These are phyloP conservation scores for Prostheceraeus crozeri DNA, from an alignment of 2,888 invertebrate genomes.

Conservation along the genomic window DNA sequence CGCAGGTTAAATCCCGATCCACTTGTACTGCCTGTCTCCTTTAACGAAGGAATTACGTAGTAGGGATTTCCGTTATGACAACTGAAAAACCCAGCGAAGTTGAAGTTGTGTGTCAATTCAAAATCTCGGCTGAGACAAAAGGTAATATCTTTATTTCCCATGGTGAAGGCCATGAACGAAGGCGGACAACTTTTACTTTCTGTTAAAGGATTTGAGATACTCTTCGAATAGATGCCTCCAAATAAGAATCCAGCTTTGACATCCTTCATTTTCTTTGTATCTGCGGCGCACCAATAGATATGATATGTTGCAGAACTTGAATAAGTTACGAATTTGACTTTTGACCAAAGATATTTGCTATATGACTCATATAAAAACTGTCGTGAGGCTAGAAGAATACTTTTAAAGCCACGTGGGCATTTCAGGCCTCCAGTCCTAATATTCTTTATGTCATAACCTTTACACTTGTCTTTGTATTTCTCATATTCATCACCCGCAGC, in stretches of 20 bases:
- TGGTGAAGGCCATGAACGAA: constrained; percentile 42
- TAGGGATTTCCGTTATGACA: constrained; percentile 46
- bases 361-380: not conserved
- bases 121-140: constrained; percentile 48
- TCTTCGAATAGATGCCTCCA: constrained; percentile 45
- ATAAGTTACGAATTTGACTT: too few species aligned
- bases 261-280: too few species aligned
- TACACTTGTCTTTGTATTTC: too few species aligned
- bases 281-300: constrained; percentile 45
- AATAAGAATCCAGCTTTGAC: constrained; percentile 46
- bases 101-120: constrained; percentile 45
- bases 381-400: not conserved
- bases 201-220: constrained; percentile 43
- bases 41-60: too few species aligned
- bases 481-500: not conserved
- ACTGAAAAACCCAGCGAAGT: constrained; percentile 48
- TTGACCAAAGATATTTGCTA: too few species aligned
- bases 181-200: constrained; percentile 43
- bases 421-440: too few species aligned
- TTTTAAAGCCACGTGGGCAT: constrained; percentile 5
- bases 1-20: too few species aligned
- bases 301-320: not conserved
- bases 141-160: constrained; percentile 44
- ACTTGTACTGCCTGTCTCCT: too few species aligned
- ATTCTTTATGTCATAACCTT: too few species aligned